These are phyloP conservation scores for Pholis gunnellus DNA, from an alignment of 2,113 vertebrate genomes.

Conservation along the genomic window DNA sequence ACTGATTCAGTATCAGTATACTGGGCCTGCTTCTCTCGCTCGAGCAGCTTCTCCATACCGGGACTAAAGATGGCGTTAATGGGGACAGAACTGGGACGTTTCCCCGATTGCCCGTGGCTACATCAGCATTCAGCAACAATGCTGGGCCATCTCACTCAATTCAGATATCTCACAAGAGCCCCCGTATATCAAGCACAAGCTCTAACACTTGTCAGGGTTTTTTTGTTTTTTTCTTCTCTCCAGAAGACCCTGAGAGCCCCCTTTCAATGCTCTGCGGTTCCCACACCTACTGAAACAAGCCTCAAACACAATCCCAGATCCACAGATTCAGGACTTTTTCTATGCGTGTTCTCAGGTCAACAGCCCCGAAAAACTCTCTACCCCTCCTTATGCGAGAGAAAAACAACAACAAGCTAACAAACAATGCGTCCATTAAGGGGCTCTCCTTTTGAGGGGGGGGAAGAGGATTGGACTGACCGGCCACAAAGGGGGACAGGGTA, in stretches of 20 bases:
- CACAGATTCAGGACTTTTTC: slow-evolving; percentile 62
- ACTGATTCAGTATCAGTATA: not conserved
- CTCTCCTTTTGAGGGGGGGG: slow-evolving; percentile 56
- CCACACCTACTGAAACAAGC: slow-evolving; percentile 75
- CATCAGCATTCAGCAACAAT: slow-evolving; percentile 63
- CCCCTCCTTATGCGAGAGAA: slow-evolving; percentile 60
- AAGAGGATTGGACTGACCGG: slow-evolving; percentile 54
- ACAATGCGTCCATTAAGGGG: slow-evolving; percentile 75
- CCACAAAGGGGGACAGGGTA: slow-evolving; percentile 77
- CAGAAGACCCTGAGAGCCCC: slow-evolving; percentile 56
- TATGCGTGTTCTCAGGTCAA: slow-evolving; percentile 62
- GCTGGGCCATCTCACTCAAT: slow-evolving; percentile 48
- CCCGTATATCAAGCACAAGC: slow-evolving; percentile 65
- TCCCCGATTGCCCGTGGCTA: slow-evolving; percentile 39
- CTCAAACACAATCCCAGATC: slow-evolving; percentile 56
- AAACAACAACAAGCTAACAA: slow-evolving; percentile 72
- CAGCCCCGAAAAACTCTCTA: slow-evolving; percentile 54
- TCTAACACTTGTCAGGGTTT: slow-evolving; percentile 62
- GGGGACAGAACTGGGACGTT: slow-evolving; percentile 26
- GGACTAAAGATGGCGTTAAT: slow-evolving; percentile 1
- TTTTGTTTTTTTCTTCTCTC: slow-evolving; percentile 18
- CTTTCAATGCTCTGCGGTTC: slow-evolving; percentile 74
- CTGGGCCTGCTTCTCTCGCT: too few relatives aligned
- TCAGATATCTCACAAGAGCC: slow-evolving; percentile 68
- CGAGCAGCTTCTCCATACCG: not conserved